These are phyloP conservation scores for Pachliopta kotzebuea DNA, from an alignment of 2,888 invertebrate genomes.

Conservation along the genomic window DNA sequence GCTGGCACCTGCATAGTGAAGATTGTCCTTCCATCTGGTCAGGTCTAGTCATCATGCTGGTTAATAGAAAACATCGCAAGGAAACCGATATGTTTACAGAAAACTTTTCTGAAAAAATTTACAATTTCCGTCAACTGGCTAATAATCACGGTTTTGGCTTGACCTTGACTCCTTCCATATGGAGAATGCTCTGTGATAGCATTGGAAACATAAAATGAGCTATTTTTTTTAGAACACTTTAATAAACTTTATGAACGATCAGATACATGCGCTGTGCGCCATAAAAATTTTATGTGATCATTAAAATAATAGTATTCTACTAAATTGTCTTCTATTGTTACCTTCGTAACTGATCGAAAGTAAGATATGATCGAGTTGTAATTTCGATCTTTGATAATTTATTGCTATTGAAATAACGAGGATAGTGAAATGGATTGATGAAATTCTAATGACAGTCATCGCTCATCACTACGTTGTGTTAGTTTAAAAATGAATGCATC, in stretches of 20 bases:
- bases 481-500: slow-evolving; percentile 33
- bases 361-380: slow-evolving; percentile 46
- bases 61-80: too few relatives aligned
- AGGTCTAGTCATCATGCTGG: too few relatives aligned
- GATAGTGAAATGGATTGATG: slow-evolving; percentile 58
- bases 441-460: slow-evolving; percentile 70
- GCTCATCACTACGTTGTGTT: slow-evolving; percentile 42
- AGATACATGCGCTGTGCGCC: neutral
- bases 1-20: too few relatives aligned
- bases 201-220: too few relatives aligned
- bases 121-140: too few relatives aligned
- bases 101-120: too few relatives aligned
- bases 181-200: too few relatives aligned
- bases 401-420: slow-evolving; percentile 37
- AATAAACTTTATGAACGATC: neutral
- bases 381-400: slow-evolving; percentile 61
- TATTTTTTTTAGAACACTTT: too few relatives aligned
- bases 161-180: too few relatives aligned
- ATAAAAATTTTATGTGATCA: slow-evolving; percentile 1
- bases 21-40: too few relatives aligned
- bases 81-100: too few relatives aligned
- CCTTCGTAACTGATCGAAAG: neutral
- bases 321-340: neutral
- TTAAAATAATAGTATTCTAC: neutral
- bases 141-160: too few relatives aligned